These are phyloP conservation scores for Antheraea yamamai DNA, from an alignment of 2,888 invertebrate genomes.

Conservation along the genomic window DNA sequence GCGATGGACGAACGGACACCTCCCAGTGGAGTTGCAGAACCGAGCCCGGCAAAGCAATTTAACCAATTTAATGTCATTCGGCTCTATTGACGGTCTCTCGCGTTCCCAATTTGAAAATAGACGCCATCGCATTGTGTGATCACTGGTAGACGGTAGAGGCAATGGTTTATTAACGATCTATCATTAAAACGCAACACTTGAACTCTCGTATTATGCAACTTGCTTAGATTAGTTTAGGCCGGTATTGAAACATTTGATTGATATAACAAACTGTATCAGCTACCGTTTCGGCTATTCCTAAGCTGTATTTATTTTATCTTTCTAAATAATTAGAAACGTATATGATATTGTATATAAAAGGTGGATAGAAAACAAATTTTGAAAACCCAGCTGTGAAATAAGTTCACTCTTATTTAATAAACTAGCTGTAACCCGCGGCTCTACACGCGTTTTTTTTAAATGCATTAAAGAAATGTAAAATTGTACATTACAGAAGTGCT, in stretches of 20 bases:
- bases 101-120: slow-evolving; percentile 78
- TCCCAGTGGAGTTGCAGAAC: slow-evolving; percentile 69
- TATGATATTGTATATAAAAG: background rate
- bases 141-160: slow-evolving; percentile 12
- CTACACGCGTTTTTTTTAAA: no score
- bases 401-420: no score
- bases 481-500: no score
- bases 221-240: background rate
- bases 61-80: slow-evolving; percentile 80
- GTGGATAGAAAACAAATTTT: no score
- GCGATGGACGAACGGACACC: slow-evolving; percentile 50
- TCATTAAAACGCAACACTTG: background rate
- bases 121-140: slow-evolving; percentile 59
- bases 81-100: slow-evolving; percentile 73
- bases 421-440: no score
- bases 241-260: background rate
- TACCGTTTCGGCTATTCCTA: background rate
- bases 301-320: background rate
- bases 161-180: slow-evolving; percentile 21
- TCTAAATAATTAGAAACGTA: background rate
- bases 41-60: slow-evolving; percentile 75
- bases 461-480: no score
- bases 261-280: background rate
- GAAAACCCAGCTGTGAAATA: no score
- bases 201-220: background rate